Evolutionary conservation across 2,113 vertebrate genomes (phyloP).

Genomic region (Ardeotis arabs): DNA sequence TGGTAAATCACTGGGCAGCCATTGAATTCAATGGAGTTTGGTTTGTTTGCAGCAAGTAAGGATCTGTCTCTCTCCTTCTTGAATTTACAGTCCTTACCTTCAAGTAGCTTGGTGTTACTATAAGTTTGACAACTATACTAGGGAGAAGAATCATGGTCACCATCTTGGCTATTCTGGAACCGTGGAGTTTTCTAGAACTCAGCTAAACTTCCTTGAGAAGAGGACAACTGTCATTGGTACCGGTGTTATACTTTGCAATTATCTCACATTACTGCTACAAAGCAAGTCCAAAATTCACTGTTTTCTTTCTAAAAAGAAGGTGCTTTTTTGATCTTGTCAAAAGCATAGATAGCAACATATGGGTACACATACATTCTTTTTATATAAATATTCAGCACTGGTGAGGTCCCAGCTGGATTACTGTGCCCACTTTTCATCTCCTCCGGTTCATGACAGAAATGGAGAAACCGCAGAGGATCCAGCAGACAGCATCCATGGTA

Average conservation of each 20-base stretch:
- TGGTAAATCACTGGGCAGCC: not conserved
- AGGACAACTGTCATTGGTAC: not conserved
- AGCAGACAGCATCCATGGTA: not conserved
- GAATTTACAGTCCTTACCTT: not conserved
- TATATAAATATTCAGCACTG: not conserved
- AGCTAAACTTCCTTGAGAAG: not conserved
- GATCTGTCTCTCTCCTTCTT: not conserved
- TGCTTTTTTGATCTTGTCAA: not conserved
- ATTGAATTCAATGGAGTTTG: not conserved
- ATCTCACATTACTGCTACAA: not conserved
- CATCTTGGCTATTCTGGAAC: not conserved
- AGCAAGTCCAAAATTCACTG: not conserved
- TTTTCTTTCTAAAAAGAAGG: not conserved
- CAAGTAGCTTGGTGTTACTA: not conserved
- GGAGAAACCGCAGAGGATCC: not conserved
- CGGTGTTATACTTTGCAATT: not conserved
- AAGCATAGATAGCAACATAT: not conserved
- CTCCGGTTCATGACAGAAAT: not conserved
- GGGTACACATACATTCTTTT: not conserved
- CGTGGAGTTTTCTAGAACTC: not conserved
- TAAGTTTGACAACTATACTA: not conserved
- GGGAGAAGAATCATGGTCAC: not conserved
- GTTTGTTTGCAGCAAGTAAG: not conserved
- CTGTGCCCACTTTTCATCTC: fast-evolving
- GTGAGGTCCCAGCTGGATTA: not conserved